Percentiles rank a stretch among this genome's conserved stretches.
phyloP scores from a whole-genome alignment of 1,140 invertebrate genomes.

The Chionoecetes opilio region DNA sequence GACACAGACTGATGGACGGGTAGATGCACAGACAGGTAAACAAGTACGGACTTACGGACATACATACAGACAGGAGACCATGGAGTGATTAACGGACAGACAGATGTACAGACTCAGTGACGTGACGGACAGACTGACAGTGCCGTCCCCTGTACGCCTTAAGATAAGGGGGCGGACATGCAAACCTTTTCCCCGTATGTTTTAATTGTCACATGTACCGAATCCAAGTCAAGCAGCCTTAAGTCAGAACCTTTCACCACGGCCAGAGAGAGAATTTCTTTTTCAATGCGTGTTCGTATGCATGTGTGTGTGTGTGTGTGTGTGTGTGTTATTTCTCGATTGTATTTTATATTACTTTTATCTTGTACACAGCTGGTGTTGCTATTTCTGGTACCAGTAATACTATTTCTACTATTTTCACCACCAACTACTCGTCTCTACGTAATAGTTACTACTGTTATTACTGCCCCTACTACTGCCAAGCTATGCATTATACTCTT shows the following conservation, averaged over 20 bases:
- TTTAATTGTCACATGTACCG: slow-evolving; percentile 58
- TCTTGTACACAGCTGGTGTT: background rate
- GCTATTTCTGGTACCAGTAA: background rate
- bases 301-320: background rate
- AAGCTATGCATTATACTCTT: slow-evolving; percentile 51
- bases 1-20: background rate
- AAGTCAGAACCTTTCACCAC: slow-evolving; percentile 64
- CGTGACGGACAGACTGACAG: background rate
- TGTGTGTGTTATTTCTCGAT: background rate
- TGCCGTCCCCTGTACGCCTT: background rate
- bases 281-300: background rate
- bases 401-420: background rate
- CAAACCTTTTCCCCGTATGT: background rate
- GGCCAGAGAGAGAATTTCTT: background rate
- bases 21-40: background rate
- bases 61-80: no score
- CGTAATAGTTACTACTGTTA: no score
- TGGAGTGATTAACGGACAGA: no score
- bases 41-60: background rate
- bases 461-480: background rate
- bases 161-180: background rate
- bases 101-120: no score
- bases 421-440: no score
- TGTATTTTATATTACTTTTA: background rate
- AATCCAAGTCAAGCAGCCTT: slow-evolving; percentile 61